Conservation (phyloP, 2,888 invertebrate species). For the Panorpa germanica region DNA sequence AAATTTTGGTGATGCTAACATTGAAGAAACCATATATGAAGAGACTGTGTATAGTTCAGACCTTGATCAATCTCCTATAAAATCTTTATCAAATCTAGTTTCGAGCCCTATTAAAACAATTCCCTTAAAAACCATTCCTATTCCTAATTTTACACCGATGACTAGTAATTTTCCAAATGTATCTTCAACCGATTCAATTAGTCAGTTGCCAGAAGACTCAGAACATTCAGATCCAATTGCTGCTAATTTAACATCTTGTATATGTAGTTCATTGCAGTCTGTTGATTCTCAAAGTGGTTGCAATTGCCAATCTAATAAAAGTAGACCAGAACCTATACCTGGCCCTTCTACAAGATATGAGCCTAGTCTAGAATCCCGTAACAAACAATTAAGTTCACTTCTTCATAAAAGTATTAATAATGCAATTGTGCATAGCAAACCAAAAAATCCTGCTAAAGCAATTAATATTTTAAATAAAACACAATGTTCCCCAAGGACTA, state of each 20-base stretch:
- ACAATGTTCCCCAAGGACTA: too few relatives aligned
- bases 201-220: conserved; percentile 8
- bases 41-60: conserved; percentile 17
- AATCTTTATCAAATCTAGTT: conserved; percentile 41
- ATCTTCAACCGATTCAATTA: conserved; percentile 2
- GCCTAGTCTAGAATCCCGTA: too few relatives aligned
- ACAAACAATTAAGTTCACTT: too few relatives aligned
- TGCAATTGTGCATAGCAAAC: too few relatives aligned
- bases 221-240: conserved; percentile 24
- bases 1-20: conserved; percentile 9
- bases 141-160: conserved; percentile 10
- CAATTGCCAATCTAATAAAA: too few relatives aligned
- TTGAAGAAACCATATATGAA: conserved; percentile 4
- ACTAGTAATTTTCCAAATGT: conserved; percentile 13
- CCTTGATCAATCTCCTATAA: conserved; percentile 35
- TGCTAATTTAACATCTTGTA: conserved; percentile 25
- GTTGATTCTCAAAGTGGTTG: conserved; percentile 13
- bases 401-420: too few relatives aligned
- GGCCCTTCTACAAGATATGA: too few relatives aligned
- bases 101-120: conserved; percentile 30
- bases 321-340: too few relatives aligned
- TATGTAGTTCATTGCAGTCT: conserved; percentile 21
- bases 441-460: too few relatives aligned
- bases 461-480: too few relatives aligned
- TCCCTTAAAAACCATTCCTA: conserved; percentile 20